Percentiles rank a stretch among this genome's conserved stretches.
phyloP scores from a whole-genome alignment of 2,797 vertebrate species.

The Ctenosaura bakeri region DNA sequence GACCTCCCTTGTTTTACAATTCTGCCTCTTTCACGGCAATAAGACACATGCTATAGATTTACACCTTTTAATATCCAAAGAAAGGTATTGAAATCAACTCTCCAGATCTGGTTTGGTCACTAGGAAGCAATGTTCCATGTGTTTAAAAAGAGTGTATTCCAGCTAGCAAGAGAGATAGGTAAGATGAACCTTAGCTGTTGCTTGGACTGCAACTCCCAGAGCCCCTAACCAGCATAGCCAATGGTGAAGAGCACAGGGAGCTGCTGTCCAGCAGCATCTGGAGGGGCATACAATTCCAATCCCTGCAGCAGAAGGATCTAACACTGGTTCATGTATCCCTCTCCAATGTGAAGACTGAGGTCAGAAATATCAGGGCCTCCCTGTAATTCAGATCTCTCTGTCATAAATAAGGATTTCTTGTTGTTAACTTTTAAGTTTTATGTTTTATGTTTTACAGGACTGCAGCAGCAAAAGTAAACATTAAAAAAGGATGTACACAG shows the following conservation, averaged over 20 bases:
- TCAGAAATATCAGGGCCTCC: not conserved
- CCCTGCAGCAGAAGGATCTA: too few relatives aligned
- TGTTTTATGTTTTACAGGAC: not conserved
- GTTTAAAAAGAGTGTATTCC: not conserved
- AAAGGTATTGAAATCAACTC: not conserved
- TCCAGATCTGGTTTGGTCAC: not conserved
- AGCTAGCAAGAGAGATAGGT: too few relatives aligned
- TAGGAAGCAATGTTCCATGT: not conserved
- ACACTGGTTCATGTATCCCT: too few relatives aligned
- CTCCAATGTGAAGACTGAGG: too few relatives aligned
- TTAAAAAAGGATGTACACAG: not conserved
- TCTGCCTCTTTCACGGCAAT: not conserved
- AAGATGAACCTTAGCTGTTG: too few relatives aligned
- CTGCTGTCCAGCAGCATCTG: too few relatives aligned
- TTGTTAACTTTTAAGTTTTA: not conserved
- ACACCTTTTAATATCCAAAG: not conserved
- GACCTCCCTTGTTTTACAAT: not conserved
- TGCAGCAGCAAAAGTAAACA: not conserved
- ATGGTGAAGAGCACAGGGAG: too few relatives aligned
- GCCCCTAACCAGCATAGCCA: not conserved
- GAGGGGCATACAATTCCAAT: too few relatives aligned
- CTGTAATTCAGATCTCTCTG: not conserved
- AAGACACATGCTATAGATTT: not conserved
- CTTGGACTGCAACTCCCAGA: too few relatives aligned
- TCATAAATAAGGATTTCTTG: not conserved